phyloP scores from a whole-genome alignment of 2,113 vertebrate species.

The Carassius carassius region DNA sequence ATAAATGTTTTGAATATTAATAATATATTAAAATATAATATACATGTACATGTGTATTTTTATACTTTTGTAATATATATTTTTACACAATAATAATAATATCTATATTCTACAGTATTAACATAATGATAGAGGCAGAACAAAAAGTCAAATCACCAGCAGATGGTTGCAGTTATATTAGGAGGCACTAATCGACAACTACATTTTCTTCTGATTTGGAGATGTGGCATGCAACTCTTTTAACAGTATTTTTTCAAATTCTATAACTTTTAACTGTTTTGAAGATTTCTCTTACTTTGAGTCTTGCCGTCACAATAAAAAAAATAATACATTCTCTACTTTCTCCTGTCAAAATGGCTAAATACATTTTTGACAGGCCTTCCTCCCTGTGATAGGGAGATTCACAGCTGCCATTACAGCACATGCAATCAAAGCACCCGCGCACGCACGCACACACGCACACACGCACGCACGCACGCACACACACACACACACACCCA shows the following conservation, averaged over 20 bases:
- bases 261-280: neutral
- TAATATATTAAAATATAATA: neutral
- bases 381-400: neutral
- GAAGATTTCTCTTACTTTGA: neutral
- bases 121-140: neutral
- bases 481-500: no score
- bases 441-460: neutral
- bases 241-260: neutral
- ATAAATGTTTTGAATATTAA: neutral
- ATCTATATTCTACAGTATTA: neutral
- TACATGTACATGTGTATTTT: neutral
- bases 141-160: neutral
- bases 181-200: neutral
- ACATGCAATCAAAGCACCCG: neutral
- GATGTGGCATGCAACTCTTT: neutral
- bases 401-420: slow-evolving; percentile 27
- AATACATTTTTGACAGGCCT: slow-evolving; percentile 26
- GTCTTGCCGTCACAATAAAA: neutral
- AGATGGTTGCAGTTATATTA: neutral
- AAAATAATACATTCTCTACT: neutral
- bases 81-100: neutral
- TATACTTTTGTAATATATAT: neutral
- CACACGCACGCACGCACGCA: neutral
- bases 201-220: neutral
- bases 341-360: neutral